phyloP scores from a whole-genome alignment of 1,140 invertebrate species.

The Gonioctena quinquepunctata region DNA sequence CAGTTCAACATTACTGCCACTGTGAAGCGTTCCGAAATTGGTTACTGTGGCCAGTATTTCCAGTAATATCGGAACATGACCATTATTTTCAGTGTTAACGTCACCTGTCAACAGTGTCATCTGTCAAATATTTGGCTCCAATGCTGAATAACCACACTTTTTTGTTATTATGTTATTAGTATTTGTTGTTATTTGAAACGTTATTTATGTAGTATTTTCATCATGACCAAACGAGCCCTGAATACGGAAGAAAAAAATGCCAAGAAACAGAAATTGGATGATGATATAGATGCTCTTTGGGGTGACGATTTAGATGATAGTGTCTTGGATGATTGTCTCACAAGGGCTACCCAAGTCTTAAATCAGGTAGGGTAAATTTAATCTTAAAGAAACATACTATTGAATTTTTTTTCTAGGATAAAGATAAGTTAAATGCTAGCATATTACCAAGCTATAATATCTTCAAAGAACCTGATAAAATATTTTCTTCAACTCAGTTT shows the following conservation, averaged over 20 bases:
- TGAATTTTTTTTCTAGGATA: background rate
- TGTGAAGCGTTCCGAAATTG: too few relatives aligned
- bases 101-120: too few relatives aligned
- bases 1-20: too few relatives aligned
- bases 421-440: background rate
- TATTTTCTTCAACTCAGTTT: slow-evolving; percentile 37
- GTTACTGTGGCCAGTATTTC: too few relatives aligned
- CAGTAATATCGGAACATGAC: too few relatives aligned
- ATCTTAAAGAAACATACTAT: background rate
- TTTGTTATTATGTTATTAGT: background rate
- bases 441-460: slow-evolving; percentile 29
- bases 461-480: slow-evolving; percentile 33
- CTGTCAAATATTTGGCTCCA: too few relatives aligned
- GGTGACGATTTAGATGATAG: slow-evolving; percentile 40
- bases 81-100: too few relatives aligned
- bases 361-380: slow-evolving; percentile 22
- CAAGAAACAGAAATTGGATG: slow-evolving; percentile 36
- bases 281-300: slow-evolving; percentile 36
- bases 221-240: slow-evolving; percentile 35
- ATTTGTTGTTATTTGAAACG: background rate
- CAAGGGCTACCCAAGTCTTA: slow-evolving; percentile 37
- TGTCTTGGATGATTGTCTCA: slow-evolving; percentile 38
- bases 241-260: slow-evolving; percentile 17
- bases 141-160: too few relatives aligned
- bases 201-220: background rate